A percentile compares a stretch with the other conserved stretches of the same genome.
Conservation (phyloP, 2,888 invertebrate species). For the Tipula vernalis region DNA sequence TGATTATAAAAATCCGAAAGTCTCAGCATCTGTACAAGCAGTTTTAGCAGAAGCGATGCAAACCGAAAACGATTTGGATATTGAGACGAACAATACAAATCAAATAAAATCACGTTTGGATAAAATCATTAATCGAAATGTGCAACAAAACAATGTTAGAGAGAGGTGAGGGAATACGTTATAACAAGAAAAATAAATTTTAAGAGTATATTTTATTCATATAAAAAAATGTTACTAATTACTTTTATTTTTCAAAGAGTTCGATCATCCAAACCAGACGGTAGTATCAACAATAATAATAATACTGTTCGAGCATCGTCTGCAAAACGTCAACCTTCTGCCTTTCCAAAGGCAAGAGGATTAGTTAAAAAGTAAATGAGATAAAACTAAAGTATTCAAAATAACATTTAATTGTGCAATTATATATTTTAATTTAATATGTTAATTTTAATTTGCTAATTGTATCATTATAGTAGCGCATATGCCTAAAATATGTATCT, state of each 20-base stretch:
- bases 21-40: constrained; percentile 34
- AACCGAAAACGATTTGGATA: constrained; percentile 35
- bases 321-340: constrained; percentile 33
- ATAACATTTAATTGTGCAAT: not conserved
- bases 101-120: constrained; percentile 25
- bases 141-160: constrained; percentile 18
- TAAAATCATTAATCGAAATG: constrained; percentile 33
- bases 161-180: not conserved
- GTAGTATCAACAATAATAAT: constrained; percentile 19
- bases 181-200: too few relatives aligned
- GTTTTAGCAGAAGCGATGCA: constrained; percentile 36
- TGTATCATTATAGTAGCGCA: not conserved
- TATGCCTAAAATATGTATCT: not conserved
- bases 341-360: constrained; percentile 35
- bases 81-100: constrained; percentile 18
- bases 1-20: constrained; percentile 34
- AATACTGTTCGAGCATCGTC: constrained; percentile 12
- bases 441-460: not conserved
- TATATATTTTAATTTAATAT: not conserved
- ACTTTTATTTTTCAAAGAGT: not conserved
- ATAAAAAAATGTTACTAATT: not conserved
- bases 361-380: constrained; percentile 31
- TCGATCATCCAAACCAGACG: constrained; percentile 25
- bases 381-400: not conserved
- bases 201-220: not conserved